Conservation (phyloP, 2,888 invertebrate genomes). For the Penaeus monodon region DNA sequence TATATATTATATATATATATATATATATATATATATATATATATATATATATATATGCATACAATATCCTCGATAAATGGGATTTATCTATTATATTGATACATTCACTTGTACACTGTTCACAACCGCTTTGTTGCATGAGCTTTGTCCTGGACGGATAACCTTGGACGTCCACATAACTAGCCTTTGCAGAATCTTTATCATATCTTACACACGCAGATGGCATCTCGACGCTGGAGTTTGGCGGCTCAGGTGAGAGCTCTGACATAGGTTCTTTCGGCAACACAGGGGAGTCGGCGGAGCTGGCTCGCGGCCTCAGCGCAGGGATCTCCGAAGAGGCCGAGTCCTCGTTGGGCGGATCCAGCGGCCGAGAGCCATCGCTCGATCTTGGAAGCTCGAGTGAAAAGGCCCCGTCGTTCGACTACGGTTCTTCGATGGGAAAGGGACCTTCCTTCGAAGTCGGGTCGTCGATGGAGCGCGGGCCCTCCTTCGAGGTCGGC, state of each 20-base stretch:
- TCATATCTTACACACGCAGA: constrained; percentile 7
- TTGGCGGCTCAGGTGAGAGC: constrained; percentile 32
- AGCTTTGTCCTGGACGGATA: no score
- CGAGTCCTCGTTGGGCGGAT: constrained; percentile 12
- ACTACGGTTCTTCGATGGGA: constrained; percentile 8
- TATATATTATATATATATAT: no score
- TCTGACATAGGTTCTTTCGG: constrained; percentile 41
- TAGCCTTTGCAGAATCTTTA: not conserved
- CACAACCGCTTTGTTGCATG: no score
- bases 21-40: no score
- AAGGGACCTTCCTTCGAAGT: constrained; percentile 24
- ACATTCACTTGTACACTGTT: no score
- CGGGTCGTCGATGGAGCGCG: constrained; percentile 45
- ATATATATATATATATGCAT: no score
- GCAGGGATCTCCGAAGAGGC: constrained; percentile 22
- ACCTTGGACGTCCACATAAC: not conserved
- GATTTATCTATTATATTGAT: no score
- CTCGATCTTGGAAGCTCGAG: constrained; percentile 41
- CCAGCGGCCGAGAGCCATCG: constrained; percentile 29
- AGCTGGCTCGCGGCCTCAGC: constrained; percentile 2
- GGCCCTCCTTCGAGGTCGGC: constrained; percentile 34
- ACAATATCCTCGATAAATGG: no score
- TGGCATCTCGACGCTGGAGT: constrained; percentile 35
- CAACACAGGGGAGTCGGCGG: not conserved
- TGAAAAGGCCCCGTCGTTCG: constrained; percentile 37